A percentile compares a stretch with the other conserved stretches of the same genome.
Conservation (phyloP, 2,797 vertebrate species). For the Lagorchestes hirsutus region DNA sequence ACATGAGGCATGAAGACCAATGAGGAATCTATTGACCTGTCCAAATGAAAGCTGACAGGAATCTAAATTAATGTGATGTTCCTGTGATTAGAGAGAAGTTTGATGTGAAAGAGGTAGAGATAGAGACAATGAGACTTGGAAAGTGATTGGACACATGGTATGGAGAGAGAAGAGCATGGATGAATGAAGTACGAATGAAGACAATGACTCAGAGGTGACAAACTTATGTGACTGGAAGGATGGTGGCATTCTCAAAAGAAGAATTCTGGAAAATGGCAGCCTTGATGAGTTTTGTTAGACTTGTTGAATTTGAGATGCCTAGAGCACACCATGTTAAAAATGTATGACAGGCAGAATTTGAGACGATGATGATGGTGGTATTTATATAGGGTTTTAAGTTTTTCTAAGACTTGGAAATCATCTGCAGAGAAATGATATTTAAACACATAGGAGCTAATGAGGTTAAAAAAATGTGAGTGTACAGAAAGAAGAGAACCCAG, state of each 20-base stretch:
- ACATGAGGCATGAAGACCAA: background rate
- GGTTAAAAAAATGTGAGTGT: background rate
- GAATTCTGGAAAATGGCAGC: background rate
- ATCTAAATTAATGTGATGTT: background rate
- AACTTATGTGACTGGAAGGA: background rate
- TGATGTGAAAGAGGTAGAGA: background rate
- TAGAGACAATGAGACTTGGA: background rate
- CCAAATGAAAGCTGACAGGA: background rate
- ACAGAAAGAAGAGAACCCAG: background rate
- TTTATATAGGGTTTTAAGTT: background rate
- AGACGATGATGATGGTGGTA: background rate
- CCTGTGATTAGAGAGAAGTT: background rate
- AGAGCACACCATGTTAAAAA: background rate
- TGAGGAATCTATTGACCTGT: background rate
- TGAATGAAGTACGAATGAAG: no score
- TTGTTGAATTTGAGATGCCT: slow-evolving; percentile 17
- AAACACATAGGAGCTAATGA: background rate
- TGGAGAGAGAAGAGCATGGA: background rate
- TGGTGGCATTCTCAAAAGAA: background rate
- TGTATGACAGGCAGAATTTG: background rate
- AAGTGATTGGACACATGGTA: background rate
- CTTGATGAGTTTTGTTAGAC: background rate
- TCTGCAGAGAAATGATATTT: background rate
- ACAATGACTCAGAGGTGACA: background rate
- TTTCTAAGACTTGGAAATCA: background rate